Conservation (phyloP, 2,113 vertebrate species). For the Lichenostomus cassidix region DNA sequence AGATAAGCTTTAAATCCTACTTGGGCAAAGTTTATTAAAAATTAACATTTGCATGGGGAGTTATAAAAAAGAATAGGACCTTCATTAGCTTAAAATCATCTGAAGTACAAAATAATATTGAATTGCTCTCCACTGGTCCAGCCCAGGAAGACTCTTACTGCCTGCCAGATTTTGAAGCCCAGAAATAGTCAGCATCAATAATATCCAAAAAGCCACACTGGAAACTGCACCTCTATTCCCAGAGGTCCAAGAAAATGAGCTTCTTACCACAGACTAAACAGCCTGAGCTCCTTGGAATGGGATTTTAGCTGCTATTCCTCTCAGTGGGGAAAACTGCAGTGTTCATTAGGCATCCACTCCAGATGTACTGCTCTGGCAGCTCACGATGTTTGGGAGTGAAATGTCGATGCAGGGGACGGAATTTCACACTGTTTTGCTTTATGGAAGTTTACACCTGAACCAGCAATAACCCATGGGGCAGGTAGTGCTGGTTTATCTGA, state of each 20-base stretch:
- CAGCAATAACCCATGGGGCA: not conserved
- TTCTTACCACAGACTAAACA: not conserved
- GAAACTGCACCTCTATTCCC: not conserved
- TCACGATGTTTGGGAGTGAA: not conserved
- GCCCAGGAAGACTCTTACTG: not conserved
- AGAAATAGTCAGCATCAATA: not conserved
- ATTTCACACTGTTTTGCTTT: not conserved
- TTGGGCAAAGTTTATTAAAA: constrained; percentile 74
- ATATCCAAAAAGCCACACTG: not conserved
- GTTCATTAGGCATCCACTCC: not conserved
- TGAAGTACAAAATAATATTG: constrained; percentile 5
- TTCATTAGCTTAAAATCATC: constrained; percentile 56
- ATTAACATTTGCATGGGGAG: constrained; percentile 67
- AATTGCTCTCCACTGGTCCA: not conserved
- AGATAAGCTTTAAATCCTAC: constrained; percentile 76
- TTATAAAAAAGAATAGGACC: constrained; percentile 30
- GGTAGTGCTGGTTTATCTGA: not conserved
- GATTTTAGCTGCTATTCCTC: not conserved
- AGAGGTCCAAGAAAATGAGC: not conserved
- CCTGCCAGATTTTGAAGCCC: not conserved
- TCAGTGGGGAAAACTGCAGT: not conserved
- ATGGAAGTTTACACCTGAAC: not conserved
- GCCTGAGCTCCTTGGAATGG: not conserved
- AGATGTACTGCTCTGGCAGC: not conserved
- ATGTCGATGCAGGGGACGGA: not conserved